These are phyloP conservation scores for Aplodontia rufa DNA, from an alignment of 2,113 vertebrate genomes.

Conservation along the genomic window DNA sequence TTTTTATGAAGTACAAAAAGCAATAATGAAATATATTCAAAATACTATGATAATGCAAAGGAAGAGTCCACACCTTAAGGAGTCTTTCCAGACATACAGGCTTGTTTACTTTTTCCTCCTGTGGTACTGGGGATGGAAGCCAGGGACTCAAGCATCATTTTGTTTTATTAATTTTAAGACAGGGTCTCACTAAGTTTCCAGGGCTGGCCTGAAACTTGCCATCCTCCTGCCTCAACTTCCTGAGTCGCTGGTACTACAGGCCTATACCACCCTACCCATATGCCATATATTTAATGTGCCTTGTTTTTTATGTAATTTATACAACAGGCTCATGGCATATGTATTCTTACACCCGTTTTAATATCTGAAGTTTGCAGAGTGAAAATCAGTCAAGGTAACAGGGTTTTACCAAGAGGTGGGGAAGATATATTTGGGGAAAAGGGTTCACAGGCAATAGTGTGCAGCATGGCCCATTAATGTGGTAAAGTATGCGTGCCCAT, in stretches of 20 bases:
- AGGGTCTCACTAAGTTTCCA: too few relatives aligned
- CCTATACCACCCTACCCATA: not conserved
- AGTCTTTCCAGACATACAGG: not conserved
- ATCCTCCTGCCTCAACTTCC: too few relatives aligned
- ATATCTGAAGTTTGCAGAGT: not conserved
- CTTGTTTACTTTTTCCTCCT: not conserved
- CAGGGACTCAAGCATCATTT: too few relatives aligned
- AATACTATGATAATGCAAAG: not conserved
- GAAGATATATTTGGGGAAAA: too few relatives aligned
- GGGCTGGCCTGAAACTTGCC: too few relatives aligned
- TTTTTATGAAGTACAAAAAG: not conserved
- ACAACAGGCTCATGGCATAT: not conserved
- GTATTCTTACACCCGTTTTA: not conserved
- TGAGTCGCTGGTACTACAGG: too few relatives aligned
- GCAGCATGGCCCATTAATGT: not conserved
- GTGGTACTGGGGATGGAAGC: too few relatives aligned
- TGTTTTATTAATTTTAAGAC: too few relatives aligned
- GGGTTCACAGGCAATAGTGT: not conserved
- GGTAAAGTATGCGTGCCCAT: not conserved
- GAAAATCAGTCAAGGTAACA: not conserved
- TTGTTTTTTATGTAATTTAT: slow-evolving; percentile 19
- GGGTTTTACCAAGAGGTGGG: not conserved
- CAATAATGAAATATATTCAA: not conserved
- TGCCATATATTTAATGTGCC: not conserved
- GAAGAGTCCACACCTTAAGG: not conserved